Conservation (phyloP, 2,797 vertebrate species). For the Xiphorhynchus erythropygius region DNA sequence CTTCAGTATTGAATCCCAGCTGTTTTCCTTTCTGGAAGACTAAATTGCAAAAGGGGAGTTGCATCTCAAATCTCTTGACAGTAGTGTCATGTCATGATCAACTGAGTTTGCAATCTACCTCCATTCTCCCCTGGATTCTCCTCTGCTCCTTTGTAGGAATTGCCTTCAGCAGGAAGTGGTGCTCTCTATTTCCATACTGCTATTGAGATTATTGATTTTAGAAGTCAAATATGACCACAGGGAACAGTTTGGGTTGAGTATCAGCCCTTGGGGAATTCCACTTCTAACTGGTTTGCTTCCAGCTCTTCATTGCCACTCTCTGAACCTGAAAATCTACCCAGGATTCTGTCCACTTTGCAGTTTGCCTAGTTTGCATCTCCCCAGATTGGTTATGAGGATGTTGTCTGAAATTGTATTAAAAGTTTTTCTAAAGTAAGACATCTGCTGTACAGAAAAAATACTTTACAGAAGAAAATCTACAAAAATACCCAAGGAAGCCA, state of each 20-base stretch:
- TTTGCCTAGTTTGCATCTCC: not conserved
- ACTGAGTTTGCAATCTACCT: not conserved
- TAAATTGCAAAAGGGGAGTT: not conserved
- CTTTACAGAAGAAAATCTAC: not conserved
- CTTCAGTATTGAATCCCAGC: not conserved
- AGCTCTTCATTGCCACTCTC: not conserved
- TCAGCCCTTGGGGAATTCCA: not conserved
- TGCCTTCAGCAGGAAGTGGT: not conserved
- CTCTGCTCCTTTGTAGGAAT: not conserved
- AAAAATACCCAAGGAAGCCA: not conserved
- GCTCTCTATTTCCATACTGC: not conserved
- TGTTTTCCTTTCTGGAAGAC: not conserved
- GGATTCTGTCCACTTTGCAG: not conserved
- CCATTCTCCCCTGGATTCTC: not conserved
- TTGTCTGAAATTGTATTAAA: not conserved
- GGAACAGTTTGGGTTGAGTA: not conserved
- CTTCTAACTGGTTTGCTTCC: not conserved
- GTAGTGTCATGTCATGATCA: rapidly evolving
- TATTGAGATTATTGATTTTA: not conserved
- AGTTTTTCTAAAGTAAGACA: not conserved
- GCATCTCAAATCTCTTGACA: not conserved
- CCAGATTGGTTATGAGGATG: not conserved
- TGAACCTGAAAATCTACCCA: not conserved
- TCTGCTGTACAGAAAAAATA: not conserved
- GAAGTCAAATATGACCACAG: not conserved